Evolutionary conservation across 37 sponge, comb jelly and placozoan species (phyloP).

Genomic region (Ephydatia muelleri): DNA sequence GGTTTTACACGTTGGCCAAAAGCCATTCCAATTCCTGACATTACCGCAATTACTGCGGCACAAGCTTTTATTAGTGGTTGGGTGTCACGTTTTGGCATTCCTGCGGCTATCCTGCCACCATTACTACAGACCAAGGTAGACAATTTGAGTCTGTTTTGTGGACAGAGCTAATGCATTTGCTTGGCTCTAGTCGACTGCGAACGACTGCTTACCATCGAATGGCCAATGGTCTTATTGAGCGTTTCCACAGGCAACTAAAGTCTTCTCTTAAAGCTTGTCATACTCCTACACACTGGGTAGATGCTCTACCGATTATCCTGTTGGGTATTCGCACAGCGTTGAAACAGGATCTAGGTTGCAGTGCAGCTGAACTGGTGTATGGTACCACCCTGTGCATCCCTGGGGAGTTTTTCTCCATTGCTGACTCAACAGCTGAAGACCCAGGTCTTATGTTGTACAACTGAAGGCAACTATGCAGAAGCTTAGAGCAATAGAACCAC

Average conservation of each 20-base stretch:
- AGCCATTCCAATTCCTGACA: no score
- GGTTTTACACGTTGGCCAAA: slow-evolving; percentile 69
- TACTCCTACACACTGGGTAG: slow-evolving; percentile 23
- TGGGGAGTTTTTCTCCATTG: slow-evolving; percentile 54
- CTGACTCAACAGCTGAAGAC: no score
- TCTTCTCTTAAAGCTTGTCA: slow-evolving; percentile 41
- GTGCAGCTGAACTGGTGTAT: slow-evolving; percentile 36
- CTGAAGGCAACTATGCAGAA: no score
- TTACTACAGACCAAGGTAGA: slow-evolving; percentile 36
- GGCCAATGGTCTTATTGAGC: slow-evolving; percentile 42
- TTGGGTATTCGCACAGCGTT: slow-evolving; percentile 36
- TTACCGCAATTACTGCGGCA: slow-evolving; percentile 47
- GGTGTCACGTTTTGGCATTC: slow-evolving; percentile 42
- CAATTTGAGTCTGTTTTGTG: slow-evolving; percentile 47
- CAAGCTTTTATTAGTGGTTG: slow-evolving; percentile 29
- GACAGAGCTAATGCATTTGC: slow-evolving; percentile 33
- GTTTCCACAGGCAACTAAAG: slow-evolving; percentile 45
- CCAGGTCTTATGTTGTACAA: no score
- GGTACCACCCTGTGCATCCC: slow-evolving; percentile 39
- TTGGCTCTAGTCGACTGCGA: slow-evolving; percentile 26
- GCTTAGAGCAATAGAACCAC: no score
- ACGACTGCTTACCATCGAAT: slow-evolving; percentile 49
- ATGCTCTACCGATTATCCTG: slow-evolving; percentile 33
- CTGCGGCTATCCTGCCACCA: no score
- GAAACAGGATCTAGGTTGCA: slow-evolving; percentile 43